A percentile compares a stretch with the other conserved stretches of the same genome.
Conservation (phyloP, 2,113 vertebrate genomes). For the Ammodytes dubius region DNA sequence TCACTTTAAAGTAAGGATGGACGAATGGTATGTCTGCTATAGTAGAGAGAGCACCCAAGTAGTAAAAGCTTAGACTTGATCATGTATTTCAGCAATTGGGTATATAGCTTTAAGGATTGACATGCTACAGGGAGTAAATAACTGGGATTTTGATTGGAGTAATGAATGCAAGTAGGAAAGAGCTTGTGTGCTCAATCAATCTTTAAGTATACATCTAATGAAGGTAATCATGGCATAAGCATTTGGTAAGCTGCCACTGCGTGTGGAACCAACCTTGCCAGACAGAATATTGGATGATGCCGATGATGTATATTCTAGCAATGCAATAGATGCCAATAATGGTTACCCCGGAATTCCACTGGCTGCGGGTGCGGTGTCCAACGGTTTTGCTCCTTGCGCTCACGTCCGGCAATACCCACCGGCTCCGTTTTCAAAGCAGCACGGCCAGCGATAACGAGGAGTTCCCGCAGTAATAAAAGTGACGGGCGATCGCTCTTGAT, state of each 20-base stretch:
- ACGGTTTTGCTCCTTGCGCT: no score
- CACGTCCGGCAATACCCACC: no score
- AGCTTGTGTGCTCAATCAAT: conserved; percentile 15
- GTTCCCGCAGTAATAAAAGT: no score
- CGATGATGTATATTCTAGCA: not conserved
- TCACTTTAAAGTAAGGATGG: conserved; percentile 20
- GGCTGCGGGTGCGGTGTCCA: no score
- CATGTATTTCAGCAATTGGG: conserved; percentile 43
- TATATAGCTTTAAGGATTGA: conserved; percentile 43
- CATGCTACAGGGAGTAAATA: conserved; percentile 37
- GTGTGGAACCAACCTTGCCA: not conserved
- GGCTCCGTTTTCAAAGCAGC: no score
- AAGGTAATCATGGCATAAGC: conserved; percentile 21
- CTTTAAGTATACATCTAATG: conserved; percentile 14
- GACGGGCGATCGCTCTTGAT: no score
- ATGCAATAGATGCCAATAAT: not conserved
- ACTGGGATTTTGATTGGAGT: conserved; percentile 29
- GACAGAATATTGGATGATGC: not conserved
- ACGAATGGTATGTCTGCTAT: conserved; percentile 13
- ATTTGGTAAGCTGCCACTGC: not conserved
- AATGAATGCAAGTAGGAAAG: conserved; percentile 22
- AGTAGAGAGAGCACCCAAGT: conserved; percentile 1
- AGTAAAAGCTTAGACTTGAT: conserved; percentile 22
- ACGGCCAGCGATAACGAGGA: no score
- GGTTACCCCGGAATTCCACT: no score